Base-by-base conservation (phyloP, 2,888 invertebrate genomes). In the Drosophila affinis region DNA sequence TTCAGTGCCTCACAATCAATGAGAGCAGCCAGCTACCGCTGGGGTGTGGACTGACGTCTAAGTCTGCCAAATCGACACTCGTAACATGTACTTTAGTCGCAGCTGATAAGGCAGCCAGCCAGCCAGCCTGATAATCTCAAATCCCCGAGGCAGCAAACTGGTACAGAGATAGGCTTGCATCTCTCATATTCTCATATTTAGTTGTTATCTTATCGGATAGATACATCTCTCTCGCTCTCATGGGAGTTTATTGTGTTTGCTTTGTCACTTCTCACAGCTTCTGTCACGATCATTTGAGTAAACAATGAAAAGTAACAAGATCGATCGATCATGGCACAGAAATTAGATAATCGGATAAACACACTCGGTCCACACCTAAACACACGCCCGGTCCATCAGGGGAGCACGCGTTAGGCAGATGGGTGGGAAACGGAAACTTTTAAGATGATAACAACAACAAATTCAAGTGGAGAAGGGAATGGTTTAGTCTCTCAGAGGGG, bases 51-150 rank as follows among this genome's bases (percentile, higher is more conserved):
- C 14, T 24, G 44, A 17, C 10, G n/a, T n/a, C 17, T 49, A 21
- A 27, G 56, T 39, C 34, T 45, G 55, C 49, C 29, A 63, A 34
- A 34, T 3, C 21, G 21, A 21, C 39, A 14, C 34, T 27, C n/a
- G 46, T 12, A 18, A 34, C 46, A 7, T 64, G 72, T 52, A 72
- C 72, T 59, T 70, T 70, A 63, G 57, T 64, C 64, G 29, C 14
- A 7, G 5, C 47, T 72, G 72, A 72, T 72, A 72, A 64, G 46
- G 21, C 24, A 21, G 21, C 21, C 21, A 3, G 21, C 21, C 3
- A 21, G 14, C 14, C 49, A 44, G n/a, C 45, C 53, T 34, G 21
- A 62, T n/a, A 59, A 51, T 51, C 39, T 3, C 39, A 14, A 34
- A 14, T 12, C 14, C 14, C 0, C 18, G 18, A 18, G 18, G 18